Conservation (phyloP, 2,888 invertebrate species). For the Himalopsyche kuldschensis region DNA sequence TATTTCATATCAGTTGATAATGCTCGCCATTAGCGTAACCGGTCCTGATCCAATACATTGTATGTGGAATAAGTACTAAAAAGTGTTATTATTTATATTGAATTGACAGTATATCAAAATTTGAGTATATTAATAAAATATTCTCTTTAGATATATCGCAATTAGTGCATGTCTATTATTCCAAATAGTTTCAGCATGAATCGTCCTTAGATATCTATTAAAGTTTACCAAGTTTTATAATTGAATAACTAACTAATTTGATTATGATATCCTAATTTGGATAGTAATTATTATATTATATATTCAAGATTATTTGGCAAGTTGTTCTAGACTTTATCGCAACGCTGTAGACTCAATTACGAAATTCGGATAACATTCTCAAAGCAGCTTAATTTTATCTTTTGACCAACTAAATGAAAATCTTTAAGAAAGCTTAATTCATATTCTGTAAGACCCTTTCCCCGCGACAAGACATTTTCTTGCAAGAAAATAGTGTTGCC, state of each 20-base stretch:
- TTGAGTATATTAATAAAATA: no score
- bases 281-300: not conserved
- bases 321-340: not conserved
- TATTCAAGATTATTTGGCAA: not conserved
- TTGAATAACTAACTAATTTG: not conserved
- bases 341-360: slow-evolving; percentile 13
- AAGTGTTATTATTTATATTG: no score
- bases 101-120: no score
- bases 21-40: no score
- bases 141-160: no score
- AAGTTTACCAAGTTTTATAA: not conserved
- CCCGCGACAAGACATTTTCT: no score
- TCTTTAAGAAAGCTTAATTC: slow-evolving; percentile 13
- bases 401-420: not conserved
- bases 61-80: no score
- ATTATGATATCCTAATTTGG: not conserved
- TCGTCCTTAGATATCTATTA: not conserved
- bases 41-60: no score
- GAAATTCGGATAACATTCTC: slow-evolving; percentile 6
- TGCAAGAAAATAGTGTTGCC: no score
- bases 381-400: not conserved
- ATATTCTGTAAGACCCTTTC: not conserved
- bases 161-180: no score
- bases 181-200: not conserved
- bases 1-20: no score